These are phyloP conservation scores for Sinocyclocheilus maitianheensis DNA, from an alignment of 2,113 vertebrate species.

Conservation along the genomic window DNA sequence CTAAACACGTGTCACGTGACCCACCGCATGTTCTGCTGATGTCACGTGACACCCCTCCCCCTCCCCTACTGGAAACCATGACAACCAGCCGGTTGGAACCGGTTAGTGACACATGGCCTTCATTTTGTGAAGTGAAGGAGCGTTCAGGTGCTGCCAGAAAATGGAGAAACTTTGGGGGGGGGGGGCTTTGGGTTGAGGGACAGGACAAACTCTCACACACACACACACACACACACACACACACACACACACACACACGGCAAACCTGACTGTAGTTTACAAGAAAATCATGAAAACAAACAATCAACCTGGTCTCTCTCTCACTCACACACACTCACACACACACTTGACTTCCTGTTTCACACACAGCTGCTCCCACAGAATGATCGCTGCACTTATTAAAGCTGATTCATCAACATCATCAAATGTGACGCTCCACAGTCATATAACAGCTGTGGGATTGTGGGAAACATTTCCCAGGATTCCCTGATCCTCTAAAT, in stretches of 20 bases:
- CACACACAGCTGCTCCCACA: too few species aligned
- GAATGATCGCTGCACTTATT: too few species aligned
- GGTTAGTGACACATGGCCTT: slow-evolving; percentile 83
- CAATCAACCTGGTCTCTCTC: too few species aligned
- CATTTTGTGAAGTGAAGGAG: slow-evolving; percentile 85
- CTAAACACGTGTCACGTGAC: slow-evolving; percentile 82
- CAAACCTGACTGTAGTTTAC: not conserved
- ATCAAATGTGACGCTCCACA: too few species aligned
- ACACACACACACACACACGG: not conserved
- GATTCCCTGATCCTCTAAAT: too few species aligned
- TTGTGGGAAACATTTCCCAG: too few species aligned
- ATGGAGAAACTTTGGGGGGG: slow-evolving; percentile 74
- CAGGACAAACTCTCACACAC: not conserved
- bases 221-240: slow-evolving; percentile 10
- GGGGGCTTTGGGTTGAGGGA: too few species aligned
- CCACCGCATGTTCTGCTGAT: slow-evolving; percentile 71
- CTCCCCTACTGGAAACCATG: slow-evolving; percentile 80
- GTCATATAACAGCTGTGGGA: too few species aligned
- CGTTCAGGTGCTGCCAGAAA: slow-evolving; percentile 81
- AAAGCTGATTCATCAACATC: too few species aligned
- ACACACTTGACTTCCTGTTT: too few species aligned
- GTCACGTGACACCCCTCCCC: slow-evolving; percentile 76
- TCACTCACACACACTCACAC: too few species aligned
- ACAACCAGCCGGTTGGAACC: slow-evolving; percentile 85
- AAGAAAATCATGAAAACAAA: too few species aligned